These are phyloP conservation scores for Pygmarrhopalites habei DNA, from an alignment of 1,140 invertebrate genomes.

Conservation along the genomic window DNA sequence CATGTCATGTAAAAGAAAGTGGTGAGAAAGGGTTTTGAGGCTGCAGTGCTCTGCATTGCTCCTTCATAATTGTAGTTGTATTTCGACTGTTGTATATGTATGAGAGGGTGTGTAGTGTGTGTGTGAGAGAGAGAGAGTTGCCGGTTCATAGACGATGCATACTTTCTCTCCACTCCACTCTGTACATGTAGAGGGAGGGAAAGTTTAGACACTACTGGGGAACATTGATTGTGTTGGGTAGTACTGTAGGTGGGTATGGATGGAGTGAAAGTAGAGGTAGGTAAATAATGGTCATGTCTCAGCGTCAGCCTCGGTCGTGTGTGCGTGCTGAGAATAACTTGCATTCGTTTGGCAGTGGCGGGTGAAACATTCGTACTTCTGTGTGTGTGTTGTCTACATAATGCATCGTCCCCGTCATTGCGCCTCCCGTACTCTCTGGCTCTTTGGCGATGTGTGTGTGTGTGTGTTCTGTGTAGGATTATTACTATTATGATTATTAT, in stretches of 20 bases:
- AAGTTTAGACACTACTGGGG: too few relatives aligned
- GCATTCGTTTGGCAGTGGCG: too few relatives aligned
- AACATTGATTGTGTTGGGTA: too few relatives aligned
- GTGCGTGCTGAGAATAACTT: too few relatives aligned
- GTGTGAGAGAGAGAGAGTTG: too few relatives aligned
- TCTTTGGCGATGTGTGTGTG: too few relatives aligned
- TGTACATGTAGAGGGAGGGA: too few relatives aligned
- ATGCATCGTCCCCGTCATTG: neutral
- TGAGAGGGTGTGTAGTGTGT: neutral
- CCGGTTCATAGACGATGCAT: too few relatives aligned
- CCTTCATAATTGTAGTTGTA: neutral
- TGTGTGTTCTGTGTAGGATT: too few relatives aligned
- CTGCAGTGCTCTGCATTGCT: neutral
- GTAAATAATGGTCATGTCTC: conserved; percentile 13
- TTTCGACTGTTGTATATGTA: neutral
- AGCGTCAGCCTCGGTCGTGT: neutral
- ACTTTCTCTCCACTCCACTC: too few relatives aligned
- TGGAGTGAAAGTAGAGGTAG: neutral
- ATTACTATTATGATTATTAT: too few relatives aligned
- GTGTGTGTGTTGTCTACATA: neutral
- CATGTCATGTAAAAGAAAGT: neutral
- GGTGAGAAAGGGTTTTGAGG: neutral
- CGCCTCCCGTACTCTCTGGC: too few relatives aligned
- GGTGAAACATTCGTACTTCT: neutral
- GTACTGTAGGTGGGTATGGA: neutral